Percentiles rank a stretch among this genome's conserved stretches.
Evolutionary conservation across 2,888 invertebrate species (phyloP).

Genomic region (Minunthozetes semirufus): DNA sequence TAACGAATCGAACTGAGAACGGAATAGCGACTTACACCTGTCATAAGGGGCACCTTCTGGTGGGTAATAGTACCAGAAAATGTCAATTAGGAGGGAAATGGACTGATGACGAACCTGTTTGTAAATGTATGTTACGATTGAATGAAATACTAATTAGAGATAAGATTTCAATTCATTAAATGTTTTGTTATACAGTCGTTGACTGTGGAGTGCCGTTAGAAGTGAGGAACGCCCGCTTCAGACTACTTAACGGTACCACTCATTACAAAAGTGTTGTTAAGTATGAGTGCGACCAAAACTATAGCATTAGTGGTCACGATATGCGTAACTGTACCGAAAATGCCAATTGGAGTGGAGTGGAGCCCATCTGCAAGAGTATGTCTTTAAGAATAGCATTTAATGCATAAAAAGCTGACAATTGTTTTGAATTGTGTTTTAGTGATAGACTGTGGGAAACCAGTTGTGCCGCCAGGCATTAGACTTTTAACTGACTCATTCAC

Average conservation of each 20-base stretch:
- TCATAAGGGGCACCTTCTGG: conserved; percentile 72
- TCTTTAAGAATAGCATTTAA: background rate
- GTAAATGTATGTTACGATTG: conserved; percentile 41
- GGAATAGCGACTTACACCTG: conserved; percentile 70
- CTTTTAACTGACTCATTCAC: conserved; percentile 77
- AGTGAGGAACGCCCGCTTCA: conserved; percentile 70
- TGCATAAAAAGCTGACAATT: conserved; percentile 17
- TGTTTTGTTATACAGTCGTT: conserved; percentile 39
- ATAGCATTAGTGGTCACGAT: conserved; percentile 63
- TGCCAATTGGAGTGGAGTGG: conserved; percentile 43
- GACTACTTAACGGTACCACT: conserved; percentile 62
- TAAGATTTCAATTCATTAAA: conserved; percentile 7
- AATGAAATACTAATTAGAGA: conserved; percentile 30
- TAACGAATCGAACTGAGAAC: conserved; percentile 67
- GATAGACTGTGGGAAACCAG: conserved; percentile 76
- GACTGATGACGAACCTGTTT: conserved; percentile 53
- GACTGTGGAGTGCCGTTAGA: conserved; percentile 73
- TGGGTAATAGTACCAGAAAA: conserved; percentile 67
- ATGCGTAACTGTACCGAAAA: conserved; percentile 47
- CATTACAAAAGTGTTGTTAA: conserved; percentile 42
- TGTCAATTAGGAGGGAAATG: conserved; percentile 80
- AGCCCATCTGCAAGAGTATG: conserved; percentile 42
- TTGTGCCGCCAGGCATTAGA: conserved; percentile 74
- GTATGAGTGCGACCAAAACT: conserved; percentile 58
- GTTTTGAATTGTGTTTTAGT: conserved; percentile 52